Evolutionary conservation across 2,888 invertebrate species (phyloP).

Genomic region (Mythimna loreyi): DNA sequence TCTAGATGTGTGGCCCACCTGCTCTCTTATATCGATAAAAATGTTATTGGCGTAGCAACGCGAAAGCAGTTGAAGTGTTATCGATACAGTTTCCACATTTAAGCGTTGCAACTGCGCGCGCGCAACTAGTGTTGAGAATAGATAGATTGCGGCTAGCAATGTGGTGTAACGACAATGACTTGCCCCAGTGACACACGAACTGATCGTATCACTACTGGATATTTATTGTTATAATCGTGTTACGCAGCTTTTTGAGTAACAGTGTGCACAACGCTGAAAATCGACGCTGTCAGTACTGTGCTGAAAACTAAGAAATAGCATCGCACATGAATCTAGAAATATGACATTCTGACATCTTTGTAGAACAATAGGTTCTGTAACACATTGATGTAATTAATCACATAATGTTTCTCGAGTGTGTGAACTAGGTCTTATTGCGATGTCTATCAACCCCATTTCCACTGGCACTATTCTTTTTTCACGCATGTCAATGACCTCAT

Average conservation of each 20-base stretch:
- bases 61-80: slow-evolving; percentile 79
- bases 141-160: slow-evolving; percentile 75
- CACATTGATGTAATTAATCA: slow-evolving; percentile 57
- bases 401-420: slow-evolving; percentile 52
- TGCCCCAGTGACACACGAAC: slow-evolving; percentile 61
- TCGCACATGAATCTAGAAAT: slow-evolving; percentile 15
- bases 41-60: slow-evolving; percentile 69
- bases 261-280: slow-evolving; percentile 9
- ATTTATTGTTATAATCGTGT: slow-evolving; percentile 9
- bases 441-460: slow-evolving; percentile 52
- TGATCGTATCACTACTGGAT: slow-evolving; percentile 42
- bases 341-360: slow-evolving; percentile 51
- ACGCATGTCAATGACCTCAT: slow-evolving; percentile 62
- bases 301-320: slow-evolving; percentile 21
- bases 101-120: slow-evolving; percentile 70
- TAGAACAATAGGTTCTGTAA: slow-evolving; percentile 59
- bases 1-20: slow-evolving; percentile 63
- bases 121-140: slow-evolving; percentile 74
- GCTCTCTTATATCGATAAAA: slow-evolving; percentile 66
- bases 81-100: slow-evolving; percentile 77
- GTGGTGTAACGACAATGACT: slow-evolving; percentile 75
- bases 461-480: slow-evolving; percentile 46
- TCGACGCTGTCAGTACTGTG: neutral
- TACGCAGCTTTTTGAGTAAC: slow-evolving; percentile 3
- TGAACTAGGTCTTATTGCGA: slow-evolving; percentile 62